Evolutionary conservation across 2,113 vertebrate species (phyloP).

Genomic region (Myocastor coypus): DNA sequence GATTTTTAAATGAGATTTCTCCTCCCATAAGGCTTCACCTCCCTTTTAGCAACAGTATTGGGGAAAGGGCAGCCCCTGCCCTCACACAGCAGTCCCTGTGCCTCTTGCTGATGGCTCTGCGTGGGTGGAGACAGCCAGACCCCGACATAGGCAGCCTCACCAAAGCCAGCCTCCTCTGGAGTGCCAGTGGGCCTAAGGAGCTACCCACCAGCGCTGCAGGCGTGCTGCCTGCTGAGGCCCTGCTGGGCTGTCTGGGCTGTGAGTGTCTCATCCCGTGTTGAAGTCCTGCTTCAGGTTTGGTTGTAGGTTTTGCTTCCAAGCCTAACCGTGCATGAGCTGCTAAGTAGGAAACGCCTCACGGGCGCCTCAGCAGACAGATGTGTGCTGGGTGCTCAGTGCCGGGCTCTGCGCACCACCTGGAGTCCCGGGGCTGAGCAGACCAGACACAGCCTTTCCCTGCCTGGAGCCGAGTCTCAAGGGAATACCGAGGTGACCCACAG

Average conservation of each 20-base stretch:
- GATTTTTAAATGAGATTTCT: constrained; percentile 11
- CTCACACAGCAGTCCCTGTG: fast-evolving
- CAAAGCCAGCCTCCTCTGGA: not conserved
- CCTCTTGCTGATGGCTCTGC: no score
- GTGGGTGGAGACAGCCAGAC: not conserved
- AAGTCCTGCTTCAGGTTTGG: not conserved
- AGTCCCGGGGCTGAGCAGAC: not conserved
- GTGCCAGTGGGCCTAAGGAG: not conserved
- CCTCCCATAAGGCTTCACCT: not conserved
- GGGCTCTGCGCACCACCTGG: not conserved
- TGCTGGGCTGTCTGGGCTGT: not conserved
- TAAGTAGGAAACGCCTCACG: not conserved
- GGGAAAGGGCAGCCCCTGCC: not conserved
- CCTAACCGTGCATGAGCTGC: not conserved
- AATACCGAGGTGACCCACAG: not conserved
- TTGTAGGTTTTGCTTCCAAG: not conserved
- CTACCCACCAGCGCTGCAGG: not conserved
- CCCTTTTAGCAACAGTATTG: not conserved
- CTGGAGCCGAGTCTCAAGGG: not conserved
- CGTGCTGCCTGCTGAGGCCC: not conserved
- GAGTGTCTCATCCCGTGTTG: not conserved
- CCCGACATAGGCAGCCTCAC: fast-evolving
- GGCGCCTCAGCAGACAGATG: not conserved
- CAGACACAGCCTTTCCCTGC: not conserved
- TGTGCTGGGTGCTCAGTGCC: not conserved